These are phyloP conservation scores for Astur gentilis DNA, from an alignment of 2,113 vertebrate species.

Conservation along the genomic window DNA sequence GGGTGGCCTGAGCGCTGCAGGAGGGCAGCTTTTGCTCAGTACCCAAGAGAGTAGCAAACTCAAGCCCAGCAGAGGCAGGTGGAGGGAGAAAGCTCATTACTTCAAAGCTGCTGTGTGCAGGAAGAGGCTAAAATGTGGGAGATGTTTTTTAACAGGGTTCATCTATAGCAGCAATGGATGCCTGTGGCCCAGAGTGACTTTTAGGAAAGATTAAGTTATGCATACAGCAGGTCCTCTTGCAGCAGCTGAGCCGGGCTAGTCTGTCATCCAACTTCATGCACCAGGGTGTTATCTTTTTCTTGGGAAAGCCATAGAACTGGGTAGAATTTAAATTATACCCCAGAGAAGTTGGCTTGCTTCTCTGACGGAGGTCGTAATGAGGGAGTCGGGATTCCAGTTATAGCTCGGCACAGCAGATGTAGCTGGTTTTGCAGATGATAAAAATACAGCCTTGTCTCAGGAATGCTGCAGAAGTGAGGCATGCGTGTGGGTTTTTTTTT, in stretches of 20 bases:
- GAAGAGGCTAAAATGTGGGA: not conserved
- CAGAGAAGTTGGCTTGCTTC: not conserved
- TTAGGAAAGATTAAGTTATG: not conserved
- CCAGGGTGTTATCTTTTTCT: constrained; percentile 50
- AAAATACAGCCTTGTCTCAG: constrained; percentile 59
- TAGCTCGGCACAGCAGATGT: constrained; percentile 48
- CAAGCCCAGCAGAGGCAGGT: not conserved
- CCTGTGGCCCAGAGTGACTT: not conserved
- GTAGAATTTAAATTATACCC: constrained; percentile 60
- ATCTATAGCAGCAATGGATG: not conserved
- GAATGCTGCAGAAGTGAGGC: constrained; percentile 53
- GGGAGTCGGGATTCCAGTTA: constrained; percentile 52
- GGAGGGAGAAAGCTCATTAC: not conserved
- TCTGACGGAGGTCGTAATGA: constrained; percentile 54
- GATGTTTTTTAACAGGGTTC: not conserved
- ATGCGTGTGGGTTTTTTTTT: not conserved
- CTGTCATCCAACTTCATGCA: not conserved
- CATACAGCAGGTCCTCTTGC: not conserved
- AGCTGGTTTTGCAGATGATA: constrained; percentile 58
- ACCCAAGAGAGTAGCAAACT: not conserved
- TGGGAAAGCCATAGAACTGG: not conserved
- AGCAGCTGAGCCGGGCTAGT: not conserved
- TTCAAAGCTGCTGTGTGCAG: not conserved
- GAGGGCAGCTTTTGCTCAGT: not conserved
- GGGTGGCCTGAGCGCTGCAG: not conserved